Evolutionary conservation across 2,888 invertebrate genomes (phyloP), one percentile per base, ranked within the genome.

Genomic region (Hyles lineata): DNA sequence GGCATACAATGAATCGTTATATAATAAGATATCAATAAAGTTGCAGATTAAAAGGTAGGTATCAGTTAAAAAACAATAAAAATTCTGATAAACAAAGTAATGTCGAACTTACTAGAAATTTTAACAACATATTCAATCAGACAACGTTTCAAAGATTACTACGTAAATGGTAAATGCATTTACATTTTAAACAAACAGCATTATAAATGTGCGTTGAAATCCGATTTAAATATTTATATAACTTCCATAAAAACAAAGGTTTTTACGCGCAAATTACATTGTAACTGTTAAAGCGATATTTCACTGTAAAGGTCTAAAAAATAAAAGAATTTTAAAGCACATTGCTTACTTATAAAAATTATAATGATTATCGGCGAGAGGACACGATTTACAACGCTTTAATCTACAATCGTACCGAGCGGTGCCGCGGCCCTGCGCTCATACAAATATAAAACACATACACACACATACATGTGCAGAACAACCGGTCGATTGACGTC

Each of bases 401-500:
- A 72, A 72, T 70, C 43, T 62, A 59, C 52, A 63, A 60, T 58
- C n/a, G 43, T 25, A 50, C 35, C 11, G 35, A 60, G 52, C 55
- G 21, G 52, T 63, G 52, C 63, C 79, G 50, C 87, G 87, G 82
- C 89, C 89, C 87, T 87, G 77, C 78, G 79, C 78, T 77, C 77
- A 80, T 74, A 76, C 67, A 67, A 67, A 67, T 50, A 67, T 67
- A 80, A 80, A 82, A 78, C 55, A 55, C 55, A 55, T 82, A 80
- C 79, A 76, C 85, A 85, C 80, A 80, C 81, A 78, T 76, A 78
- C 78, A 80, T 77, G 78, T 82, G 82, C 79, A 79, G 74, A 76
- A 75, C 82, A 85, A 90, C 92, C 91, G 91, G 90, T 89, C 89
- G 82, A 91, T 91, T 94, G 94, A 94, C 94, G 94, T 94, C 93